Base-by-base conservation (phyloP, 2,113 vertebrate species). In the Gorsachius goisagi region DNA sequence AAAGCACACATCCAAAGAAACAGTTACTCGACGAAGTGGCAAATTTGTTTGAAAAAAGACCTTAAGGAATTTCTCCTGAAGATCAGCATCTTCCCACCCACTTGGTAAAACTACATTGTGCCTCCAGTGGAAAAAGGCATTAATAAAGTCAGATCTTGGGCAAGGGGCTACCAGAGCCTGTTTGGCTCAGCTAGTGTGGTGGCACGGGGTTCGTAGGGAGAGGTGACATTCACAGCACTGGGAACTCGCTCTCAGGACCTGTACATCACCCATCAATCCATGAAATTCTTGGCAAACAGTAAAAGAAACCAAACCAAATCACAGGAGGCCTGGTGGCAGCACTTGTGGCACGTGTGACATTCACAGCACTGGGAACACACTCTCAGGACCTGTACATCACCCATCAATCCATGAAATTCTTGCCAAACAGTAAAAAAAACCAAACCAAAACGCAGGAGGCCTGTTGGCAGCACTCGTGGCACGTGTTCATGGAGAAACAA, bases 351-450 rank as follows among this genome's bases (percentile, higher is more conserved):
- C 44, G 27, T 37, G 18, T 28, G 56, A 67, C 21, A 59, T 27
- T 75, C 56, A 50, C 44, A 72, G 52, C 41, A 18, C 15, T 6
- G 1, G 5, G 1, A 77, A 49, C 75, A n/a, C 0, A 2, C 27
- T 49, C 41, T 39, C 58, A 27, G 33, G 9, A 28, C 58, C 63
- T 72, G 67, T 35, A 28, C 30, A 24, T 39, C 37, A 35, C 26
- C 35, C 33, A 15, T 15, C 24, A 59, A 24, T 5, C 45, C 56
- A 50, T 4, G 0, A 53, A 78, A 58, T 27, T 58, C 27, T n/a
- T 3, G 33, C 13, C 41, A 75, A 77, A 85, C 6, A 49, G 27
- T 13, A 33, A 74, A 71, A 49, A 64, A 55, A 55, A 22, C 5
- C 23, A 59, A 49, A 22, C 3, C 47, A 23, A 74, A 63, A 6